Conservation (phyloP, 2,888 invertebrate species). For the Caenorhabditis afra region DNA sequence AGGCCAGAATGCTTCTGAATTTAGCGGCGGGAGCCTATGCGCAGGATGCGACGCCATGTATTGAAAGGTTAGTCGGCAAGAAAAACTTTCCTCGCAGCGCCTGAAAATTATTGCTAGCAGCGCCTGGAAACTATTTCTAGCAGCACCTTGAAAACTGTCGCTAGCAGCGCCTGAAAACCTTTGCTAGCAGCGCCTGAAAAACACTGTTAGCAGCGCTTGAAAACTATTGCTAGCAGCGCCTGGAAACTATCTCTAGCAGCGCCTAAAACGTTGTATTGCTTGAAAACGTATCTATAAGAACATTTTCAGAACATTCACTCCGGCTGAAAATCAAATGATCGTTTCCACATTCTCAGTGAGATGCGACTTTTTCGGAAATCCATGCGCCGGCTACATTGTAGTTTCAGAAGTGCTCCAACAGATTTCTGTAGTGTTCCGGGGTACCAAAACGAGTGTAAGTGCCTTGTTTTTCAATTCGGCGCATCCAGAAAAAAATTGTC, state of each 20-base stretch:
- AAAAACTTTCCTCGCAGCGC: no score
- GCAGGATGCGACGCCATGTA: conserved; percentile 32
- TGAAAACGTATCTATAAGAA: neutral
- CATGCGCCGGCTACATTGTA: conserved; percentile 63
- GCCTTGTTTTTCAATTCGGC: no score
- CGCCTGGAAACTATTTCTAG: no score
- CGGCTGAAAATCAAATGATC: conserved; percentile 33
- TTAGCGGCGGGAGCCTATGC: conserved; percentile 73
- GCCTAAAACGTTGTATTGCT: no score
- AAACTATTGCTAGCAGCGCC: no score
- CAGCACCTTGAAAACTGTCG: no score
- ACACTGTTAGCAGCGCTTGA: no score
- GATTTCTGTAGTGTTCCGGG: conserved; percentile 61
- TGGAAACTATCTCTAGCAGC: no score
- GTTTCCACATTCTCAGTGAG: conserved; percentile 35
- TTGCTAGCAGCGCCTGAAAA: no score
- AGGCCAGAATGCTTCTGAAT: conserved; percentile 63
- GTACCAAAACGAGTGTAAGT: conserved; percentile 59
- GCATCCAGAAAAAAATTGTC: no score
- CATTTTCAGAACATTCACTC: conserved; percentile 49
- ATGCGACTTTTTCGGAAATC: conserved; percentile 66
- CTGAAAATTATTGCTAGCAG: no score
- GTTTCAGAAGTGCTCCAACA: conserved; percentile 45
- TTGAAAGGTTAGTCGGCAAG: conserved; percentile 42
- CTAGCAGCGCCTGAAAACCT: no score